phyloP scores from a whole-genome alignment of 2,797 vertebrate species.

The Hypotaenidia okinawae region DNA sequence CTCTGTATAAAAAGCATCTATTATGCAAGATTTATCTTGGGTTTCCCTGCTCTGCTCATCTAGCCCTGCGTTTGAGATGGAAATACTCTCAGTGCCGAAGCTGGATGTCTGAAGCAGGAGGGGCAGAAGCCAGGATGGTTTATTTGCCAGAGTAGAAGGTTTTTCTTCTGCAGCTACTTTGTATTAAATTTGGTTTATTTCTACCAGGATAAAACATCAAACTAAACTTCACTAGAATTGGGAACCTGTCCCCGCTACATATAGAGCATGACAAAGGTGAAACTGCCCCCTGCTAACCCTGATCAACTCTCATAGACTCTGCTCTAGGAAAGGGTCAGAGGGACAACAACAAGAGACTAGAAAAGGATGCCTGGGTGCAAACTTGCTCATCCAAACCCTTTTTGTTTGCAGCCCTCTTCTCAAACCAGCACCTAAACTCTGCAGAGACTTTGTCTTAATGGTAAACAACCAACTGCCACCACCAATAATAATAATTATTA shows the following conservation, averaged over 20 bases:
- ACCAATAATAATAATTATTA: too few relatives aligned
- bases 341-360: background rate
- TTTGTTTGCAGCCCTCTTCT: background rate
- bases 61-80: background rate
- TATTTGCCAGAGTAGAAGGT: background rate
- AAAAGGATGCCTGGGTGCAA: background rate
- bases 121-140: background rate
- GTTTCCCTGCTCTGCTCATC: background rate
- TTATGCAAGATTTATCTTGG: background rate
- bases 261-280: fast-evolving
- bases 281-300: background rate
- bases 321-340: background rate
- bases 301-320: background rate
- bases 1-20: background rate
- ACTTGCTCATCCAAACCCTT: background rate
- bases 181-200: background rate
- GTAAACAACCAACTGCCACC: too few relatives aligned
- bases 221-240: background rate
- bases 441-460: background rate
- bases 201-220: background rate
- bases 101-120: background rate
- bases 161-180: background rate
- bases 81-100: background rate
- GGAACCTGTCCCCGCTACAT: background rate
- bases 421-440: background rate